A percentile compares a stretch with the other conserved stretches of the same genome.
These are phyloP conservation scores for Physella acuta DNA, from an alignment of 1,140 invertebrate genomes.

Conservation along the genomic window DNA sequence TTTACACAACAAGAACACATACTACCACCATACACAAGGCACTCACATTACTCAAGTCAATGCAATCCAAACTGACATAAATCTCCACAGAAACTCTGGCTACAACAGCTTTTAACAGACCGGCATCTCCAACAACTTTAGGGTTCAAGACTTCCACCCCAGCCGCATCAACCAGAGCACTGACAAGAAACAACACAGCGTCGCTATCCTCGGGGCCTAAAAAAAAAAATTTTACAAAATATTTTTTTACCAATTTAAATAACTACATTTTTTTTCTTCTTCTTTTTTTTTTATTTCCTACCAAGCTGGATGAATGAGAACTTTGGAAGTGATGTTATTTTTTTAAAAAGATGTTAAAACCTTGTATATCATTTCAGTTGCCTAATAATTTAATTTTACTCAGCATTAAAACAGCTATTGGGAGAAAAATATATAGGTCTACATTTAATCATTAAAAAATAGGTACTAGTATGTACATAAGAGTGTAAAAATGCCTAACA, in stretches of 20 bases:
- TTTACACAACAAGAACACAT: too few relatives aligned
- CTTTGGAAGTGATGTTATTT: neutral
- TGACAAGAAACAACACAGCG: slow-evolving; percentile 1
- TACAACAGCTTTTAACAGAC: slow-evolving; percentile 12
- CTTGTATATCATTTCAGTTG: neutral
- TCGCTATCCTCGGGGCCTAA: slow-evolving; percentile 20
- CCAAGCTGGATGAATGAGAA: neutral
- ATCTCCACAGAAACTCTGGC: slow-evolving; percentile 16
- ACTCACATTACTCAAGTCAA: slow-evolving; percentile 18
- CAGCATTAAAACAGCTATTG: neutral
- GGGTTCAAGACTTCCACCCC: neutral
- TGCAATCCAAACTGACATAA: slow-evolving; percentile 18
- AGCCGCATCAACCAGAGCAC: slow-evolving; percentile 7
- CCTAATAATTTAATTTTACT: neutral
- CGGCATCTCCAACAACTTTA: neutral
- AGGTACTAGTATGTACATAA: too few relatives aligned
- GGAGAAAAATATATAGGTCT: too few relatives aligned
- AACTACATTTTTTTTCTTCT: too few relatives aligned
- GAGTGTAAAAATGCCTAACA: too few relatives aligned
- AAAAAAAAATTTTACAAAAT: neutral
- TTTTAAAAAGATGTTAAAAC: neutral
- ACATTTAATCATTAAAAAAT: too few relatives aligned
- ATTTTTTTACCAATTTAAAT: neutral
- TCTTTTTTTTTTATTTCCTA: neutral
- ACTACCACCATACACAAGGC: too few relatives aligned